Conservation (phyloP, 2,797 vertebrate species). For the Pangasius krempfi region DNA sequence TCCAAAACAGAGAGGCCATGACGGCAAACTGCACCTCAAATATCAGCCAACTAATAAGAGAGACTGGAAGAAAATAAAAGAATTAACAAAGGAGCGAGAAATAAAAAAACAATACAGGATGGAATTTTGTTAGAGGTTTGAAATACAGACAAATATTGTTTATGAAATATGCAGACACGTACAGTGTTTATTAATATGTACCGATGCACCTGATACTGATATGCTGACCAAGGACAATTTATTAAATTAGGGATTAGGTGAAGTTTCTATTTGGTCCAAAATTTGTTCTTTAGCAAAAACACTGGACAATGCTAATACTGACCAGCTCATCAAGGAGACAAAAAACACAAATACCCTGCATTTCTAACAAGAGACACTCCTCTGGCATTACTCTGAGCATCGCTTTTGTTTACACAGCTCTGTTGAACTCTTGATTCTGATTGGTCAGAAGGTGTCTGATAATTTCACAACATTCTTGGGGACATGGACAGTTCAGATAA, state of each 20-base stretch:
- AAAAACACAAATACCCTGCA: not conserved
- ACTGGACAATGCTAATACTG: not conserved
- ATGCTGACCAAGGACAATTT: not conserved
- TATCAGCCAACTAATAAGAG: conserved; percentile 43
- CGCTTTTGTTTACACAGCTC: not conserved
- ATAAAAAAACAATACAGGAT: not conserved
- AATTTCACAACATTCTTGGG: not conserved
- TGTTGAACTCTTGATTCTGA: not conserved
- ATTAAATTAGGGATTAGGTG: not conserved
- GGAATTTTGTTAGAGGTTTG: not conserved
- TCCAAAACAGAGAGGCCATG: conserved; percentile 45
- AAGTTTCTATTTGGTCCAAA: not conserved
- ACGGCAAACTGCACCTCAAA: conserved; percentile 36
- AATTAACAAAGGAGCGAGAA: no score
- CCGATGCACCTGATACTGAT: not conserved
- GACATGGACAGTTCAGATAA: not conserved
- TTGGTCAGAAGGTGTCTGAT: not conserved
- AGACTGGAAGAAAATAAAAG: not conserved
- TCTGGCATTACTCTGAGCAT: not conserved
- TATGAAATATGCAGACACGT: not conserved
- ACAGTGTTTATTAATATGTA: not conserved
- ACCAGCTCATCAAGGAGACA: not conserved
- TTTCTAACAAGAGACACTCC: not conserved
- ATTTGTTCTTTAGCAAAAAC: not conserved
- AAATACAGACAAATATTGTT: conserved; percentile 1